These are phyloP conservation scores for Geotrupes spiniger DNA, from an alignment of 2,888 invertebrate genomes.

Conservation along the genomic window DNA sequence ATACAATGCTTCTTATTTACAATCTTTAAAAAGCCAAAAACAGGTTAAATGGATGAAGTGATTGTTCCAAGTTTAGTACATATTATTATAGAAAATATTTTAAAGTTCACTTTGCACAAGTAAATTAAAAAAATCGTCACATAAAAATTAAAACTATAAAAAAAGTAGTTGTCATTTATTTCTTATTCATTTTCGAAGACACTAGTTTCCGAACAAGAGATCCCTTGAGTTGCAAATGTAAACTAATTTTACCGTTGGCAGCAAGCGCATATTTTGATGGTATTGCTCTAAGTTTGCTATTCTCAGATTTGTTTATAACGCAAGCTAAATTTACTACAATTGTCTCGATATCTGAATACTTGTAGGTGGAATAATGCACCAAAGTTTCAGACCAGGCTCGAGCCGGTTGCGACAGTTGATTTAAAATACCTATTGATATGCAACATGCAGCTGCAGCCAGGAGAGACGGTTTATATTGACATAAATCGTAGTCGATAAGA, in stretches of 20 bases:
- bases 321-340: constrained; percentile 68
- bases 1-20: too few relatives aligned
- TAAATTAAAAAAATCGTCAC: too few relatives aligned
- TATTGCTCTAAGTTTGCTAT: constrained; percentile 68
- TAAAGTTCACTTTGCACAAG: too few relatives aligned
- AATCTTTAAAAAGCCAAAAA: too few relatives aligned
- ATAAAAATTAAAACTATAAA: too few relatives aligned
- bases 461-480: constrained; percentile 76
- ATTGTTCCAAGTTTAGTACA: too few relatives aligned
- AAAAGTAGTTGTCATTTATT: background rate
- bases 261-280: constrained; percentile 63
- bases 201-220: constrained; percentile 38
- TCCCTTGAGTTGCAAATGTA: constrained; percentile 61
- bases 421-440: constrained; percentile 61
- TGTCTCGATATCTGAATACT: constrained; percentile 64
- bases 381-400: constrained; percentile 73
- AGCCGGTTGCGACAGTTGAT: constrained; percentile 48
- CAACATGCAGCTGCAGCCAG: constrained; percentile 80
- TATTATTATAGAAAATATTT: too few relatives aligned
- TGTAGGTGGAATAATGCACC: constrained; percentile 73
- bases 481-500: constrained; percentile 76
- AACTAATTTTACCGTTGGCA: constrained; percentile 64
- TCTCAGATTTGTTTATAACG: constrained; percentile 66
- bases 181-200: background rate
- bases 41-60: too few relatives aligned